Evolutionary conservation across 2,888 invertebrate genomes (phyloP), one percentile per base, ranked within the genome.

Genomic region (Machimus rusticus): DNA sequence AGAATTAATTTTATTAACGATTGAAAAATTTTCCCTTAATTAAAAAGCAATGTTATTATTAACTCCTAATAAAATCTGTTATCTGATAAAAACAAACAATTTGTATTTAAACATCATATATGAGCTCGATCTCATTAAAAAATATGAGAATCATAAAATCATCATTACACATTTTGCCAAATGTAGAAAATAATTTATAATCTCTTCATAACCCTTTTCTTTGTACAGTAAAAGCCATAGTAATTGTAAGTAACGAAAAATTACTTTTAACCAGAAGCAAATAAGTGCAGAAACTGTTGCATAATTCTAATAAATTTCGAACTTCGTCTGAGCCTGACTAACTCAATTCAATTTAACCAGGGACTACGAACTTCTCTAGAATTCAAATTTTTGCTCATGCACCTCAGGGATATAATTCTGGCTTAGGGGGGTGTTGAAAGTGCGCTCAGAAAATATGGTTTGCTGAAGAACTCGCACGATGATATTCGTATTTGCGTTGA

Each of bases 401-500:
- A 12, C 66, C 12, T 14, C 23, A 3, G 5, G 66, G 66, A 66
- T 12, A 66, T 66, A 14, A 66, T 28, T 23, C 12, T 66, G 66
- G 66, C 28, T 66, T 12, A 8, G 9, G 9, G 66, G 66, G 23
- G 66, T 12, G 66, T 19, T 66, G 66, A 12, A 66, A 12, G 66
- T 66, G 12, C 28, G 12, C 66, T 8, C 12, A 19, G 66, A 19
- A 66, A 66, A 66, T 66, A 66, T 66, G 66, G 66, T 66, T 51
- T 66, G 28, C 66, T 28, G 28, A 12, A 28, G 28, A 66, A 66
- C 28, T 66, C 19, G 66, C 23, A 28, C 66, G 28, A 23, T 66
- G 66, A 66, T 66, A 66, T 19, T 66, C 66, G 23, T 79, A 79
- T 79, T 79, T 79, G 79, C 51, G 51, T 51, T 28, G 31, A 79